phyloP scores from a whole-genome alignment of 1,140 invertebrate species.

The Holotrichia oblita region DNA sequence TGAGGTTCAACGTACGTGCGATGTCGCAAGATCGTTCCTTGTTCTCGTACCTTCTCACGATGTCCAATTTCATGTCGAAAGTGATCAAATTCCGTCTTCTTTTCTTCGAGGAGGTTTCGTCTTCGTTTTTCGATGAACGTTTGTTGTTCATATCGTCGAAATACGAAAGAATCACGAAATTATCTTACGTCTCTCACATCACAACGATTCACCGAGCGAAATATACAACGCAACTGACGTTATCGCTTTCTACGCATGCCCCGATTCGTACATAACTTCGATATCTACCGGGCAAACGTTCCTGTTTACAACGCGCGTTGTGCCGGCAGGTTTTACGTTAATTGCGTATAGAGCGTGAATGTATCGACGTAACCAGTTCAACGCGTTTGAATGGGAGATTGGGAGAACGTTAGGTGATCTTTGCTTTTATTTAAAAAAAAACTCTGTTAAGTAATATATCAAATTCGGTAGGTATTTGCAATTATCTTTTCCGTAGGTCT shows the following conservation, averaged over 20 bases:
- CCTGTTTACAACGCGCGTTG: neutral
- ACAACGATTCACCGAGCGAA: neutral
- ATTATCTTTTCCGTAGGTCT: too few species aligned
- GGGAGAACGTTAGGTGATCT: too few species aligned
- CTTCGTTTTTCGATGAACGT: neutral
- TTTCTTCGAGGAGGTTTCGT: neutral
- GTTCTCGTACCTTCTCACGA: neutral
- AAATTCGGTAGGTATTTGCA: too few species aligned
- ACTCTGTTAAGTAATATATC: too few species aligned
- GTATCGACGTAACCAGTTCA: neutral
- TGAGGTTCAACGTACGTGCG: neutral
- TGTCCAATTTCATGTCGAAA: slow-evolving; percentile 20
- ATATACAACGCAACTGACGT: neutral
- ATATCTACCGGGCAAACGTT: neutral
- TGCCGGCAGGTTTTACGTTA: neutral
- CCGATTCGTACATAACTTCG: neutral
- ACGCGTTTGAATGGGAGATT: too few species aligned
- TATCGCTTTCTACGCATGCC: slow-evolving; percentile 8
- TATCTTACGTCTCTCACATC: neutral
- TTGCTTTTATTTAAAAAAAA: too few species aligned
- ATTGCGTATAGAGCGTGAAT: neutral
- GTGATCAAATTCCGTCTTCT: slow-evolving; percentile 6
- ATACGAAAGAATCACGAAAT: neutral
- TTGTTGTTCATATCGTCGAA: neutral
- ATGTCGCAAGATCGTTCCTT: slow-evolving; percentile 14